Conservation (phyloP, 1,140 invertebrate genomes). For the Drosophila mauritiana region DNA sequence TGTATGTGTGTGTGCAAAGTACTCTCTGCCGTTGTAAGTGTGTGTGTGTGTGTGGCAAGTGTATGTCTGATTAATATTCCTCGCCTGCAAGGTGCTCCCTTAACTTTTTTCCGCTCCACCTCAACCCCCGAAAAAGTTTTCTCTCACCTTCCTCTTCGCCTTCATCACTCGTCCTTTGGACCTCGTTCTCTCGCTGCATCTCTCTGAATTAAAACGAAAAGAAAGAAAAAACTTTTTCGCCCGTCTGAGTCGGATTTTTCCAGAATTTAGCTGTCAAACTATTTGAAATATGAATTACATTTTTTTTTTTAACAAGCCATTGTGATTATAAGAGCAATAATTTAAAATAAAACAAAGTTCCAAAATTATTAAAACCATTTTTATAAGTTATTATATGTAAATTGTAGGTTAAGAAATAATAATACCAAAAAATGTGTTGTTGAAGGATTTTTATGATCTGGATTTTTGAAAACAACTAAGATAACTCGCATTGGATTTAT, state of each 20-base stretch:
- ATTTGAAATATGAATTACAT: background rate
- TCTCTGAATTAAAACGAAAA: conserved; percentile 2
- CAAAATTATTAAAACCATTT: background rate
- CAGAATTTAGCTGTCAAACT: background rate
- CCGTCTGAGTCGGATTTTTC: conserved; percentile 22
- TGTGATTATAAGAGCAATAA: too few relatives aligned
- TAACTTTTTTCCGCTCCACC: conserved; percentile 24
- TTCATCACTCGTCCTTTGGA: conserved; percentile 2
- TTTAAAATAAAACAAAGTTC: background rate
- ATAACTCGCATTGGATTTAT: too few relatives aligned
- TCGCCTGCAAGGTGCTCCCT: conserved; percentile 68
- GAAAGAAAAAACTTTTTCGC: conserved; percentile 4
- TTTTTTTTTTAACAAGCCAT: too few relatives aligned
- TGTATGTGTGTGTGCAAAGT: conserved; percentile 25
- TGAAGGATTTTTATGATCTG: too few relatives aligned
- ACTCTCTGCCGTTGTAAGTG: conserved; percentile 5
- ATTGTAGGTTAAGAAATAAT: too few relatives aligned
- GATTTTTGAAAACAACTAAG: too few relatives aligned
- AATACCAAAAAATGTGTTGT: too few relatives aligned
- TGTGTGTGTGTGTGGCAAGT: conserved; percentile 35
- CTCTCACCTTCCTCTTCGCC: background rate
- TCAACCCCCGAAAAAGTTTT: conserved; percentile 6
- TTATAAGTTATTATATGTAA: background rate
- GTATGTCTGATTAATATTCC: conserved; percentile 65
- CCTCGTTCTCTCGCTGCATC: conserved; percentile 2